Evolutionary conservation across 1,140 invertebrate species (phyloP).

Genomic region (Wiebesia pumilae): DNA sequence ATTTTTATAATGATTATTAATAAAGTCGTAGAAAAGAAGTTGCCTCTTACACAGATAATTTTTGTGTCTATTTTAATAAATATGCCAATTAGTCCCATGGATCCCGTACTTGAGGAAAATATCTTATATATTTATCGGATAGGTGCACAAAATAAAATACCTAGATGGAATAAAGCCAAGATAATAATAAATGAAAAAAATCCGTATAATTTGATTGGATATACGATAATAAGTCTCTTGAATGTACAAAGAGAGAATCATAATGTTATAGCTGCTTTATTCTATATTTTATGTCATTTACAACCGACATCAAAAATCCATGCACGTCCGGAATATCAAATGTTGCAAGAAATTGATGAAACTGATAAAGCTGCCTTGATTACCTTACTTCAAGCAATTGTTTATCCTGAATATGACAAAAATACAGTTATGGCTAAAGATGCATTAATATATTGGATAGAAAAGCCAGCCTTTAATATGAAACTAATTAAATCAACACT

Average conservation of each 20-base stretch:
- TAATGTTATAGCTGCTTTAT: neutral
- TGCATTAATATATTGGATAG: neutral
- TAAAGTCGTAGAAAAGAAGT: neutral
- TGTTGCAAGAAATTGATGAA: neutral
- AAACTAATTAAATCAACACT: neutral
- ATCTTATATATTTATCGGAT: neutral
- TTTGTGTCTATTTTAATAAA: conserved; percentile 13
- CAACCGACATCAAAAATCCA: neutral
- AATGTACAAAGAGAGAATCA: neutral
- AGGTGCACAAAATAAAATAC: neutral
- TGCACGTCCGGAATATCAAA: too few relatives aligned
- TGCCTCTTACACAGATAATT: neutral
- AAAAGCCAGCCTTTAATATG: neutral
- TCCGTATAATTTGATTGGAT: neutral
- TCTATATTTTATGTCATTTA: conserved; percentile 12
- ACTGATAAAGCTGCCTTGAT: neutral
- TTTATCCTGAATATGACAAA: conserved; percentile 2
- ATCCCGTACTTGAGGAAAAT: conserved; percentile 13
- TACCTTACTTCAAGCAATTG: neutral
- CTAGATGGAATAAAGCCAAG: neutral
- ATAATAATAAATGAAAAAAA: neutral
- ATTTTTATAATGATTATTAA: conserved; percentile 1
- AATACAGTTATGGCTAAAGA: neutral
- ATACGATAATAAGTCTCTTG: conserved; percentile 1
- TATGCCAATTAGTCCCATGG: conserved; percentile 19